Conservation (phyloP, 2,888 invertebrate species). For the Catocala fraxini region DNA sequence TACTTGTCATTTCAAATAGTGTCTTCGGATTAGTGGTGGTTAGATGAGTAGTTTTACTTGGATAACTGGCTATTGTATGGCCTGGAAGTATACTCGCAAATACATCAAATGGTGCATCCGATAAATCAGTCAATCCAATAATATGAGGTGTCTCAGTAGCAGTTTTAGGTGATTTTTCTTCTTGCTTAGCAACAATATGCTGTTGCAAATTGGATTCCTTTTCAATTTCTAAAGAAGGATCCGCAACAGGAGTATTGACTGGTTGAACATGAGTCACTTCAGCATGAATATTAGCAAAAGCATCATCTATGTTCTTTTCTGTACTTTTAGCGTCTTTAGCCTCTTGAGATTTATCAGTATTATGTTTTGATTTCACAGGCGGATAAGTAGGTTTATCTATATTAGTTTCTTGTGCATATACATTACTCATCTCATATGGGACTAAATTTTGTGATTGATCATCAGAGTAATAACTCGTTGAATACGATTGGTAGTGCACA, state of each 20-base stretch:
- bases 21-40: not conserved
- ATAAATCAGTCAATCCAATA: too few relatives aligned
- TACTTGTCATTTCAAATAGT: conserved; percentile 8
- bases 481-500: conserved; percentile 5
- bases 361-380: not conserved
- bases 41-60: not conserved
- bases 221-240: not conserved
- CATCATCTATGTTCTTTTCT: not conserved
- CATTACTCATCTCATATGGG: not conserved
- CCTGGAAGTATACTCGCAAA: too few relatives aligned
- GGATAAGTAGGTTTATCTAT: not conserved
- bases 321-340: not conserved
- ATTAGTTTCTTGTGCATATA: conserved; percentile 7
- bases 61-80: not conserved
- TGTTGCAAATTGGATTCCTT: not conserved
- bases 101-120: too few relatives aligned
- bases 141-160: too few relatives aligned
- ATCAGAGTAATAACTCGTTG: not conserved
- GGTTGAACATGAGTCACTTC: not conserved
- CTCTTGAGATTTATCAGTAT: not conserved
- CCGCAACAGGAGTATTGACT: not conserved
- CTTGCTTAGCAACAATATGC: not conserved
- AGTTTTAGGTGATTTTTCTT: too few relatives aligned
- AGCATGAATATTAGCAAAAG: conserved; percentile 1
- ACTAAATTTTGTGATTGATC: not conserved